Percentiles rank a stretch among this genome's conserved stretches.
Conservation (phyloP, 2,888 invertebrate species). For the Trissonchulus sp. region DNA sequence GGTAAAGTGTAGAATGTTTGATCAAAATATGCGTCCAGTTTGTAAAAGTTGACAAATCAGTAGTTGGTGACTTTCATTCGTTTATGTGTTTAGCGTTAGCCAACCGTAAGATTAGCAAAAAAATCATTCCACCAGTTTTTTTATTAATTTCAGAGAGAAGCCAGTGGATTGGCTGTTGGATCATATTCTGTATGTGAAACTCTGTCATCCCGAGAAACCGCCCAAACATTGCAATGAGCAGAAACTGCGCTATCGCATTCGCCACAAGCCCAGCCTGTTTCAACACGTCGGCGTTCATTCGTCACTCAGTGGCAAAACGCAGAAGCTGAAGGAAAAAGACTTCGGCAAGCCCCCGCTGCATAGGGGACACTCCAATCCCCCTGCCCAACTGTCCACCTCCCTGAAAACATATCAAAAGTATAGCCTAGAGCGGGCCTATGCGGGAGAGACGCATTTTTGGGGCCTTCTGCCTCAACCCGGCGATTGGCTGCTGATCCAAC, state of each 20-base stretch:
- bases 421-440: constrained; percentile 71
- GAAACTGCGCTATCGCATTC: constrained; percentile 57
- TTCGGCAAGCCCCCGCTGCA: constrained; percentile 31
- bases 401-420: constrained; percentile 74
- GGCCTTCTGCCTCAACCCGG: constrained; percentile 75
- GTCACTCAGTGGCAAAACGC: constrained; percentile 88
- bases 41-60: too few species aligned
- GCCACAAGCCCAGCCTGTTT: constrained; percentile 82
- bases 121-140: too few species aligned
- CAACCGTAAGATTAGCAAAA: too few species aligned
- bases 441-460: constrained; percentile 84
- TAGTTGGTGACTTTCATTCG: too few species aligned
- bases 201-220: constrained; percentile 64
- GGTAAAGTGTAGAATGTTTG: too few species aligned
- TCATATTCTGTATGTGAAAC: constrained; percentile 76
- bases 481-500: constrained; percentile 72
- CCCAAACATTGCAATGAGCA: constrained; percentile 76
- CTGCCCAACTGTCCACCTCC: constrained; percentile 65
- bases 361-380: constrained; percentile 62
- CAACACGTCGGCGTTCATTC: constrained; percentile 92
- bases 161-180: constrained; percentile 95
- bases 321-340: constrained; percentile 72
- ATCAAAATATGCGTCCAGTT: too few species aligned
- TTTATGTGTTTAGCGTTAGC: too few species aligned
- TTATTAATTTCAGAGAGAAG: constrained; percentile 69